phyloP scores from a whole-genome alignment of 2,113 vertebrate species.

The Microcebus ravelobensis region DNA sequence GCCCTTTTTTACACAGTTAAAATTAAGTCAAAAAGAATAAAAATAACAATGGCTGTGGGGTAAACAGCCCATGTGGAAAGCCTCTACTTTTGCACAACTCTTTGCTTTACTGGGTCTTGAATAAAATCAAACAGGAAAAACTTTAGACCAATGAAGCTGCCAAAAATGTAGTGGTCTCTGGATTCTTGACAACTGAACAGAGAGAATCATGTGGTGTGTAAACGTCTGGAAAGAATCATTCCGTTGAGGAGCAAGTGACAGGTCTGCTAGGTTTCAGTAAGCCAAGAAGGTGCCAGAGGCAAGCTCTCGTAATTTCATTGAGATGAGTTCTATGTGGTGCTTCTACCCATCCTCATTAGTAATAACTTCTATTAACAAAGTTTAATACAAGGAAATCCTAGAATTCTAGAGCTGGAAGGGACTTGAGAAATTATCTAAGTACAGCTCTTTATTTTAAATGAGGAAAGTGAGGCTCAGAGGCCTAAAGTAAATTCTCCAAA shows the following conservation, averaged over 20 bases:
- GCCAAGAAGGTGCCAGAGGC: conserved; percentile 58
- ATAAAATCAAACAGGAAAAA: conserved; percentile 84
- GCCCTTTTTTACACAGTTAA: conserved; percentile 40
- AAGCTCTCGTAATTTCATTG: conserved; percentile 20
- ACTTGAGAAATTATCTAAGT: background rate
- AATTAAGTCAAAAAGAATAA: conserved; percentile 50
- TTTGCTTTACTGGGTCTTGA: conserved; percentile 69
- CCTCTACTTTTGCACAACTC: conserved; percentile 64
- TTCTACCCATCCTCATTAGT: background rate
- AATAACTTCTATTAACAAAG: background rate
- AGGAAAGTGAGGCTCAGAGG: background rate
- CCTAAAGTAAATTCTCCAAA: background rate
- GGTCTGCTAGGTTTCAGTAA: conserved; percentile 53
- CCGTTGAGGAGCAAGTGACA: conserved; percentile 35
- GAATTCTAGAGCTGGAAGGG: background rate
- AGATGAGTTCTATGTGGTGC: background rate
- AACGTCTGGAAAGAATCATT: conserved; percentile 77
- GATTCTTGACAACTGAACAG: conserved; percentile 70
- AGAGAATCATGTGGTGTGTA: conserved; percentile 72
- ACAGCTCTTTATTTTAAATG: background rate
- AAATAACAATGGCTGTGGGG: background rate
- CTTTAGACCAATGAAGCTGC: conserved; percentile 79
- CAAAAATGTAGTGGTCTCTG: conserved; percentile 83
- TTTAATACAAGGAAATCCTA: background rate
- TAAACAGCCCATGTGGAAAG: conserved; percentile 3